Base-by-base conservation (phyloP, 1,140 invertebrate species). In the Druon quercuslanigerum region DNA sequence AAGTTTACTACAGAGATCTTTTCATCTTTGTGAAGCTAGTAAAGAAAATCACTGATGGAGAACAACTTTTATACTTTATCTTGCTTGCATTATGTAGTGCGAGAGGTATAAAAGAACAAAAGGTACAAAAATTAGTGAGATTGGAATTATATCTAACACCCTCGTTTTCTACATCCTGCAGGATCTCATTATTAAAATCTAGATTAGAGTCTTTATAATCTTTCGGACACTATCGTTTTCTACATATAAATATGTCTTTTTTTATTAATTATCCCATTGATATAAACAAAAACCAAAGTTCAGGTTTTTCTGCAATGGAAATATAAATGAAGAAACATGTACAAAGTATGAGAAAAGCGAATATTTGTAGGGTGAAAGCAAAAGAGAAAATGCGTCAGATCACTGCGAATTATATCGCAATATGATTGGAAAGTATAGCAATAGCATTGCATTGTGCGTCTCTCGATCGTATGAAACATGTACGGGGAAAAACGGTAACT, bases 391-490 rank as follows among this genome's bases (percentile, higher is more conserved):
- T 84, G 79, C 75, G 71, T 20, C 82, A 83, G 82, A 86, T 83
- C 82, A 83, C 71, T 78, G 83, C 75, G 76, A 83, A 84, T 84
- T 83, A 80, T 83, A 80, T 82, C 77, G 76, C 79, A 74, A 82
- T 83, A 82, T 82, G 82, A 85, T 86, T 86, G 85, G 85, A 85
- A 85, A 87, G 84, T 83, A 82, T 81, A 79, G 81, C 77, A 82
- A 75, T 72, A 72, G 73, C 76, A 82, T 72, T 77, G 74, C 57
- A 83, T 46, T 46, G 40, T 46, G 40, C 9, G 40, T 46, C 40
- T 46, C 8, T 46, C 40, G 40, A 46, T 46, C 11, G 4, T 46
- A 46, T 11, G 9, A 46, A 46, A 46, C 25, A 33, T 33, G 25
- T 4, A 33, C 25, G 25, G 25, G 25, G 25, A 33, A 33, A 33